Percentiles rank a stretch among this genome's conserved stretches.
phyloP scores from a whole-genome alignment of 2,888 invertebrate genomes.

The Chymomyza fuscimana region DNA sequence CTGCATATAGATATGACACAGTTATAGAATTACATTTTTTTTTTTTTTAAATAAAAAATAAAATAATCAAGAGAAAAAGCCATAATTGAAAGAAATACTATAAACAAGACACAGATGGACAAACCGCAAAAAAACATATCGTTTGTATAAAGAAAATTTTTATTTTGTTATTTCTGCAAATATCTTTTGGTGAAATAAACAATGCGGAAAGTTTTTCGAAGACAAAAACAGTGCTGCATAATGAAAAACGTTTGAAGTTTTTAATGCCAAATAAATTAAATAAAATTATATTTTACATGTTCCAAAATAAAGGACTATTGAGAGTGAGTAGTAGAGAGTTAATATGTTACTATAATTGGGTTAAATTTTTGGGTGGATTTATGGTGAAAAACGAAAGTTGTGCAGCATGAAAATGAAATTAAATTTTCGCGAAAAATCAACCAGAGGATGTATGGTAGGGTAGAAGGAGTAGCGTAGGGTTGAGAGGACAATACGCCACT shows the following conservation, averaged over 20 bases:
- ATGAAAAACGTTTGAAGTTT: constrained; percentile 6
- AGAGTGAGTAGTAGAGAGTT: not conserved
- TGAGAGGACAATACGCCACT: constrained; percentile 12
- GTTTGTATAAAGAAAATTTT: not conserved
- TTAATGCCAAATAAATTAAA: not conserved
- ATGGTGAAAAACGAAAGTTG: constrained; percentile 23
- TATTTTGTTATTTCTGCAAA: constrained; percentile 11
- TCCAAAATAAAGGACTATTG: not conserved
- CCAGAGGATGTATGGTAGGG: not conserved
- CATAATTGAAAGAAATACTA: constrained; percentile 69
- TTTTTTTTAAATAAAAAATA: too few relatives aligned
- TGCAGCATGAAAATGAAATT: constrained; percentile 49
- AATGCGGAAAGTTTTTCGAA: constrained; percentile 9
- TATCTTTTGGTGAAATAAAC: constrained; percentile 29
- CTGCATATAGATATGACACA: too few relatives aligned
- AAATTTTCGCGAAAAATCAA: constrained; percentile 38
- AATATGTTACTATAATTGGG: not conserved
- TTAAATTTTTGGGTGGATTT: not conserved
- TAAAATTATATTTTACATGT: not conserved
- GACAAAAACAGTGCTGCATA: constrained; percentile 12
- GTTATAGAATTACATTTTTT: too few relatives aligned
- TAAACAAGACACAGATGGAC: constrained; percentile 66
- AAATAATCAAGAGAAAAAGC: constrained; percentile 25
- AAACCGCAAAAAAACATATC: constrained; percentile 21
- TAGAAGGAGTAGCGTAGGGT: not conserved